Conservation (phyloP, 2,888 invertebrate genomes). For the Helleia helle region DNA sequence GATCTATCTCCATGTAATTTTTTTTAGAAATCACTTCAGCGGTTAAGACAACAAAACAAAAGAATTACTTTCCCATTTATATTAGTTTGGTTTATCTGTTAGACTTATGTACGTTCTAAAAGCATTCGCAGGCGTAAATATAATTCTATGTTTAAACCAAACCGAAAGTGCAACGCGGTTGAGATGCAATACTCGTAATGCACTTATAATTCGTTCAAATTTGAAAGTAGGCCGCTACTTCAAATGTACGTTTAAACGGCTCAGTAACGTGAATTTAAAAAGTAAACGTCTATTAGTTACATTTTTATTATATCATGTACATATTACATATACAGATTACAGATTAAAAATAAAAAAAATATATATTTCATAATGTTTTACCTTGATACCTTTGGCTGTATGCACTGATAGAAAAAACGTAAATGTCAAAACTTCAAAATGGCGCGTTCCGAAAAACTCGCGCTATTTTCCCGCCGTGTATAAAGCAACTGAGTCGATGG, state of each 20-base stretch:
- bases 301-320: neutral
- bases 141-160: constrained; percentile 13
- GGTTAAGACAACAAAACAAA: too few relatives aligned
- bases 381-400: constrained; percentile 1
- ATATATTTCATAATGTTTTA: too few relatives aligned
- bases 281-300: neutral
- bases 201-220: constrained; percentile 39
- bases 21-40: too few relatives aligned
- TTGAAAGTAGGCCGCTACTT: constrained; percentile 44
- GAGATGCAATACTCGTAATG: constrained; percentile 24
- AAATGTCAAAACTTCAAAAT: constrained; percentile 20
- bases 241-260: constrained; percentile 29
- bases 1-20: too few relatives aligned
- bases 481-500: constrained; percentile 44
- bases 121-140: too few relatives aligned
- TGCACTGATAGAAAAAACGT: constrained; percentile 13
- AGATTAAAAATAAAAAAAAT: neutral
- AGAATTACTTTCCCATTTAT: too few relatives aligned
- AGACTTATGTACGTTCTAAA: too few relatives aligned
- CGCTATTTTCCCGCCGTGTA: constrained; percentile 40
- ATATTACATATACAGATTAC: neutral
- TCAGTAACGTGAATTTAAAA: constrained; percentile 11
- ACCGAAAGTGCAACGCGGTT: constrained; percentile 12
- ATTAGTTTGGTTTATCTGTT: too few relatives aligned
- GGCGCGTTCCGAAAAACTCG: constrained; percentile 32